Evolutionary conservation across 2,113 vertebrate genomes (phyloP).

Genomic region (Paramisgurnus dabryanus): DNA sequence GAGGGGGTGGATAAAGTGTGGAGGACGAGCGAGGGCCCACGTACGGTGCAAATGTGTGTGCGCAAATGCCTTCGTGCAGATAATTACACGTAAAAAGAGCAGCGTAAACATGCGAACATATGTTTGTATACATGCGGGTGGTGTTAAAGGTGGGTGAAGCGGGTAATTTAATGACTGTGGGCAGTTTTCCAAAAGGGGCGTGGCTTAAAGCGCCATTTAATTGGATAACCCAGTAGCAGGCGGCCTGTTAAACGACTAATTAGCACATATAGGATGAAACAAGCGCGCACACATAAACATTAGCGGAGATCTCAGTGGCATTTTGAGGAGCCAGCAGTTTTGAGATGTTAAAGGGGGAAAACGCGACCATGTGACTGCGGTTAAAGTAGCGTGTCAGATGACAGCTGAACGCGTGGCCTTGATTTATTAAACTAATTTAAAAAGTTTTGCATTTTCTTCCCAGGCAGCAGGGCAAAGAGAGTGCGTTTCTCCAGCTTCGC

Average conservation of each 20-base stretch:
- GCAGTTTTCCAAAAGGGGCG: background rate
- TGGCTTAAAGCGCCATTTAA: slow-evolving; percentile 15
- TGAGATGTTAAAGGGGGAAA: slow-evolving; percentile 36
- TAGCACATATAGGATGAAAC: slow-evolving; percentile 31
- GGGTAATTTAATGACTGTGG: background rate
- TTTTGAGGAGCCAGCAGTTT: slow-evolving; percentile 64
- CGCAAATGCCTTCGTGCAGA: slow-evolving; percentile 55
- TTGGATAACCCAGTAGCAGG: slow-evolving; percentile 1
- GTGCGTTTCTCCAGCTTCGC: background rate
- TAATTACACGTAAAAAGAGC: slow-evolving; percentile 60
- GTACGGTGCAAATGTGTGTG: slow-evolving; percentile 53
- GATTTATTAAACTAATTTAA: slow-evolving; percentile 70
- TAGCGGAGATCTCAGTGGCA: slow-evolving; percentile 34
- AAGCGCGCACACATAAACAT: slow-evolving; percentile 17
- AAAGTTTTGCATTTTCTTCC: slow-evolving; percentile 56
- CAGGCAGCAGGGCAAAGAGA: slow-evolving; percentile 28
- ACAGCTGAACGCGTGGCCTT: slow-evolving; percentile 54
- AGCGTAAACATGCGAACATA: background rate
- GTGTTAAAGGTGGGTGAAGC: background rate
- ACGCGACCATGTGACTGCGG: slow-evolving; percentile 38
- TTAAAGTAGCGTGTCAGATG: slow-evolving; percentile 51
- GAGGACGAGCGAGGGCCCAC: slow-evolving; percentile 41
- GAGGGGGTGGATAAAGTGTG: slow-evolving; percentile 12
- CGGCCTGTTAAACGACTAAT: slow-evolving; percentile 17
- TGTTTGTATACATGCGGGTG: background rate